Base-by-base conservation (phyloP, 2,888 invertebrate species). In the Sarcophaga rosellei region DNA sequence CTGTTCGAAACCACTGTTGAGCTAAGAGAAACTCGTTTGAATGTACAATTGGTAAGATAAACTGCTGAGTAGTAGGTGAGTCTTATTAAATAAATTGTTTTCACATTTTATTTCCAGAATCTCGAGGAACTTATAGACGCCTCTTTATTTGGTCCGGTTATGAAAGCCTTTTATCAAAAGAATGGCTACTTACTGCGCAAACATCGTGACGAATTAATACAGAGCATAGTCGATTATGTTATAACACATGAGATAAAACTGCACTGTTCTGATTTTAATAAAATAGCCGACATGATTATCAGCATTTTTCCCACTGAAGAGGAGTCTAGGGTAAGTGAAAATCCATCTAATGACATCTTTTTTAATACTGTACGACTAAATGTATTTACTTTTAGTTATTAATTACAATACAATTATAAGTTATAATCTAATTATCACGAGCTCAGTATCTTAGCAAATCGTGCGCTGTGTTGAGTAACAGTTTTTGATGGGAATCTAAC, bases 141-240 rank as follows among this genome's bases (percentile, higher is more conserved):
- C 23, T 86, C 87, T 6, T 45, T 86, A 4, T 82, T 81, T 72
- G 88, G 88, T 4, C 83, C 85, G 2, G 81, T 81, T 12, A 83
- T 88, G 62, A 87, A 80, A 10, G 66, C 83, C 4, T 87, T 87
- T 35, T 88, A 88, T 15, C 53, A 85, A 17, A 87, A 84, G 59
- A 78, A 88, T 70, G 88, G 88, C 62, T 88, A 75, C 62, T 68
- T 88, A 23, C 85, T 87, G 20, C 81, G 86, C 5, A 86, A 86
- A 63, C 88, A 88, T 66, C 88, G 88, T 10, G 88, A 88, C 68
- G 88, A 88, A 68, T 77, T 88, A 45, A 88, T 88, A 66, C 85
- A 87, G 2, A 76, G 83, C 15, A 85, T 88, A 44, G 79, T 88
- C 0, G 79, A 88, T 61, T 87, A 87, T 75, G 85, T 88, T 4